Evolutionary conservation across 2,888 invertebrate species (phyloP).

Genomic region (Torymus auratus): DNA sequence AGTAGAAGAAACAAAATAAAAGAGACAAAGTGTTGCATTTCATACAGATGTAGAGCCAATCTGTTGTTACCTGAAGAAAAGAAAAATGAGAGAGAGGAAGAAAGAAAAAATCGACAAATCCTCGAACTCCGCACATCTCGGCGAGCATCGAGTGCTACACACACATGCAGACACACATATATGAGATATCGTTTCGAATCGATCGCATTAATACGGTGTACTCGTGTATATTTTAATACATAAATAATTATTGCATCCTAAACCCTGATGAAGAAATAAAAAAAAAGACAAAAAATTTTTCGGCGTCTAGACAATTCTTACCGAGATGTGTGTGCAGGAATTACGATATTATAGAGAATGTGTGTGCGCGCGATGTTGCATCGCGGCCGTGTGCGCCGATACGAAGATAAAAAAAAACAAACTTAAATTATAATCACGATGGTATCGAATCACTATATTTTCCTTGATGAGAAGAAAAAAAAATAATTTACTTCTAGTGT

Average conservation of each 20-base stretch:
- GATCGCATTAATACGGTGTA: conserved; percentile 22
- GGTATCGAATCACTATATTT: conserved; percentile 64
- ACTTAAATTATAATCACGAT: conserved; percentile 33
- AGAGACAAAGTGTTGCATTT: conserved; percentile 35
- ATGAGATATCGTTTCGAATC: conserved; percentile 23
- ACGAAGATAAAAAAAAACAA: conserved; percentile 21
- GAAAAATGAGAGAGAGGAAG: conserved; percentile 4
- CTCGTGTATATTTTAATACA: conserved; percentile 50
- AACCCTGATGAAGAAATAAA: too few species aligned
- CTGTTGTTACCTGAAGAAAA: conserved; percentile 11
- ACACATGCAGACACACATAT: neutral
- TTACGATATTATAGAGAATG: too few species aligned
- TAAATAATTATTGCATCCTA: conserved; percentile 25
- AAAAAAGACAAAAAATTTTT: neutral
- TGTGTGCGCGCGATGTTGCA: neutral
- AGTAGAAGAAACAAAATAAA: conserved; percentile 28
- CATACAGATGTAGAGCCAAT: conserved; percentile 42
- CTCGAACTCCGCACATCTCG: conserved; percentile 34
- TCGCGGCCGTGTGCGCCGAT: conserved; percentile 16
- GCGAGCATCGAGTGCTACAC: conserved; percentile 27
- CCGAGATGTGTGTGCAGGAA: conserved; percentile 33
- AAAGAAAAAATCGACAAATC: conserved; percentile 37
- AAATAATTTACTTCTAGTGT: conserved; percentile 66
- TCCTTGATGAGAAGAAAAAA: conserved; percentile 61
- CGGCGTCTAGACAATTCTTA: conserved; percentile 36